Conservation (phyloP, 2,888 invertebrate genomes). For the Fragum whitleyi region DNA sequence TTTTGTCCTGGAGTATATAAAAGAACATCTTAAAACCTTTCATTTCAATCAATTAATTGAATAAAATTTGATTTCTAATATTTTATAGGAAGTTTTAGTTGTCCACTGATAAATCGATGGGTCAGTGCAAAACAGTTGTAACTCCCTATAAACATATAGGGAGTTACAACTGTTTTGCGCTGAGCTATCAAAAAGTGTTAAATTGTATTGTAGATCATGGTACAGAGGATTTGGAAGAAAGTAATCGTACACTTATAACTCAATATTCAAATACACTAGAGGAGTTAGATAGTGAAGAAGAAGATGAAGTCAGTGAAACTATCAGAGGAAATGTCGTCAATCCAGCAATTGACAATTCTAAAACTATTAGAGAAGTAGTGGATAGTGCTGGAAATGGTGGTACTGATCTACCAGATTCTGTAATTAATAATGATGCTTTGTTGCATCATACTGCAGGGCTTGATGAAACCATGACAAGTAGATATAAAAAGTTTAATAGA, state of each 20-base stretch:
- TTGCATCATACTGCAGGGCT: not conserved
- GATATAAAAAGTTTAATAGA: constrained; percentile 52
- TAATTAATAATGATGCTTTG: not conserved
- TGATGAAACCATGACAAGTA: constrained; percentile 33
- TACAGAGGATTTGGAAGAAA: not conserved
- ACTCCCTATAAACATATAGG: too few relatives aligned
- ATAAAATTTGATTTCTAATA: too few relatives aligned
- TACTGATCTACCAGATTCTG: not conserved
- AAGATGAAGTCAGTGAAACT: not conserved
- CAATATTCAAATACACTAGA: constrained; percentile 22
- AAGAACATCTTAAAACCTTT: too few relatives aligned
- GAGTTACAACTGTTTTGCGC: too few relatives aligned
- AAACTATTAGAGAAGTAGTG: not conserved
- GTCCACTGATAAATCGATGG: too few relatives aligned
- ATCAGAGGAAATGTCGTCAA: not conserved
- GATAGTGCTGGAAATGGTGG: not conserved
- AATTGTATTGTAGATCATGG: constrained; percentile 17
- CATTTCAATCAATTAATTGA: too few relatives aligned
- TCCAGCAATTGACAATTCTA: not conserved
- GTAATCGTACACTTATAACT: constrained; percentile 9
- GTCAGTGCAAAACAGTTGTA: too few relatives aligned
- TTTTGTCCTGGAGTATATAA: too few relatives aligned
- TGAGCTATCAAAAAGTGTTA: too few relatives aligned
- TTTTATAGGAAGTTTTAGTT: too few relatives aligned
- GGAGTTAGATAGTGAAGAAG: constrained; percentile 11